Evolutionary conservation across 2,888 invertebrate genomes (phyloP), one percentile per base, ranked within the genome.

Genomic region (Muscina levida): DNA sequence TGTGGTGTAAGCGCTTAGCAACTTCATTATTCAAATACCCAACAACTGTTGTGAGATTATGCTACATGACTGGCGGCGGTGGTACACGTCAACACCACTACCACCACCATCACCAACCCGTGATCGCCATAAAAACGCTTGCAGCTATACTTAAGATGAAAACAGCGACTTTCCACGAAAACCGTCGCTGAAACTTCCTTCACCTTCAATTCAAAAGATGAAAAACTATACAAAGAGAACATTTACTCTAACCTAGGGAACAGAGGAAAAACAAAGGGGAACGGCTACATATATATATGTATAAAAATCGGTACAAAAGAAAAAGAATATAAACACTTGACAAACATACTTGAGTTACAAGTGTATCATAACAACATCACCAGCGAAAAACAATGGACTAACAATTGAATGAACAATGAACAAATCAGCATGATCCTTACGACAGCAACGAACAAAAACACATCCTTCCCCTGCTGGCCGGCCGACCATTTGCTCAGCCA

Each of bases 331-430:
- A 65, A 26, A 42, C 65, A 8, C 72, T 72, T 53, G 39, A 37
- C 42, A 17, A 17, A 65, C 15, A 24, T 53, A 51, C 62, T 65
- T 65, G 51, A 65, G 26, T 72, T 53, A 17, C 42, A 72, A 72
- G 59, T 72, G 56, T 72, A 39, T 72, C 51, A 72, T 72, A 62
- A 62, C 51, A 72, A 65, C 51, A 62, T 72, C 13, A 72, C 24
- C 31, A 26, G 31, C 17, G 17, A 62, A 42, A 53, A 51, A 53
- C 51, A 51, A 53, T 11, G n/a, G 22, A 62, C 46, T 15, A 46
- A 56, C 56, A 17, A 11, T 2, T 11, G 24, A 56, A 68, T 11
- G 24, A 56, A 68, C 53, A 59, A 59, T 17, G 59, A 17, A 62
- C 62, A 62, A 42, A 62, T n/a, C 62, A 70, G 68, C 56, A 15